phyloP scores from a whole-genome alignment of 2,888 invertebrate genomes.

The Ornithoptera priamus region DNA sequence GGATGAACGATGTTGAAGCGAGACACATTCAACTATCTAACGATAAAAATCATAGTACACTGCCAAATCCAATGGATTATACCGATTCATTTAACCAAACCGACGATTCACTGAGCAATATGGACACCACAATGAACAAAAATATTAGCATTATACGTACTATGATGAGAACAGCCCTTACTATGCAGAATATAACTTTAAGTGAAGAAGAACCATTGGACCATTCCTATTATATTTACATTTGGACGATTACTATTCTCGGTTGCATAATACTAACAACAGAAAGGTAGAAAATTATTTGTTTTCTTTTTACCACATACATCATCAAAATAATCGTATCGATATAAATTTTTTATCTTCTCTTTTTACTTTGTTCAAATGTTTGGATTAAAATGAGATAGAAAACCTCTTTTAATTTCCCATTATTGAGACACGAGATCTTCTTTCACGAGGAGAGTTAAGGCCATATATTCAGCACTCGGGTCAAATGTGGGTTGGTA shows the following conservation, averaged over 20 bases:
- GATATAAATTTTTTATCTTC: neutral
- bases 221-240: conserved; percentile 68
- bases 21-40: conserved; percentile 29
- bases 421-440: neutral
- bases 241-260: conserved; percentile 81
- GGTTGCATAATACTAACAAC: conserved; percentile 81
- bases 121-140: conserved; percentile 33
- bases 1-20: conserved; percentile 69
- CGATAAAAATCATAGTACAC: neutral
- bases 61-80: conserved; percentile 19
- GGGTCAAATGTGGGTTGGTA: too few species aligned
- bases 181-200: conserved; percentile 49
- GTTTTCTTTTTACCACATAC: neutral
- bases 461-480: too few species aligned
- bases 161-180: conserved; percentile 50
- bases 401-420: neutral
- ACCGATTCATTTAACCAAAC: conserved; percentile 29
- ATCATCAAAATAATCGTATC: neutral
- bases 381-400: neutral
- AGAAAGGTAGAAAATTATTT: conserved; percentile 53
- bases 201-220: conserved; percentile 44
- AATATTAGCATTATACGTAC: conserved; percentile 56
- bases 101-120: conserved; percentile 30
- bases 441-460: too few species aligned
- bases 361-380: neutral